Evolutionary conservation across 2,888 invertebrate genomes (phyloP), one percentile per base, ranked within the genome.

Genomic region (Chrysolina americana): DNA sequence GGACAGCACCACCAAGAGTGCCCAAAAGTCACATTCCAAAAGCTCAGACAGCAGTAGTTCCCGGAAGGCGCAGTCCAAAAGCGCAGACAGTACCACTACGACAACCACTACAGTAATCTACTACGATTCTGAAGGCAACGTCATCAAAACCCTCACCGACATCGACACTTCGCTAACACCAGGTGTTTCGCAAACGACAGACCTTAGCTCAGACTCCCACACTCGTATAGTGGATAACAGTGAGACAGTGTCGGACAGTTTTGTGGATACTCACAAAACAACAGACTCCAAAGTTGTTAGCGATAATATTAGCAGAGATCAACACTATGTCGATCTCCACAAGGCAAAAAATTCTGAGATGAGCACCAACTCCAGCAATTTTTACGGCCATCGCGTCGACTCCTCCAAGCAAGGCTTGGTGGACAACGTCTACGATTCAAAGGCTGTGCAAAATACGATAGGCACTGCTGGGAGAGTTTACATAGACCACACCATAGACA

Each of bases 401-500:
- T 84, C 86, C 1, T 81, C 80, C 65, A 28, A 28, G 28, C 81
- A 77, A 23, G 86, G 85, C 5, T 15, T 84, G 10, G 87, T 87
- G 1, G 80, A 80, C 65, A 87, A 87, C 68, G 85, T 85, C 6
- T 87, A 87, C 71, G 87, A 87, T 70, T 83, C 86, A 15, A 85
- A 79, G 53, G 87, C 88, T 41, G 82, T 85, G 15, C 87, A 88
- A 79, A 88, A 87, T 71, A 87, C 87, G 17, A 88, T 87, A 56
- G 87, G 87, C 50, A 84, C 85, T 15, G 83, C 73, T 77, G 89
- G 89, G 6, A 89, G 86, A 56, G 89, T 91, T 79, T 88, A 90
- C 80, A 88, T 89, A 82, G 90, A 90, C 80, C 76, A 79, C 64
- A 83, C 89, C 72, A 88, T 89, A 79, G 90, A 90, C 82, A 81